Evolutionary conservation across 1,140 invertebrate species (phyloP), one percentile per base, ranked within the genome.

Genomic region (Leptopilina clavipes): DNA sequence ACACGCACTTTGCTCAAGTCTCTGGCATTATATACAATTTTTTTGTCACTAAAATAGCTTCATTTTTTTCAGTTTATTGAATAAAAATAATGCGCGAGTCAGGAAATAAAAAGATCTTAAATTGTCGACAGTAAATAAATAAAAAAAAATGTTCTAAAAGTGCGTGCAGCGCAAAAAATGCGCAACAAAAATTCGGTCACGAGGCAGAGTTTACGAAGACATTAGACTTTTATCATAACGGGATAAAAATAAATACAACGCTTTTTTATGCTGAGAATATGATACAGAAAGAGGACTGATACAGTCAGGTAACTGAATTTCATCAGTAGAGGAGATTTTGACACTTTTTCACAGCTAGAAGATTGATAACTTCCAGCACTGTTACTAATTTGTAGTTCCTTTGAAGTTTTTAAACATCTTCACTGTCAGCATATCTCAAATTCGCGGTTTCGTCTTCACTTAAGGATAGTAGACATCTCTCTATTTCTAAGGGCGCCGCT

Each of bases 221-320:
- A 83, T 77, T 65, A 65, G 19, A 74, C 75, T 78, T 83, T 82
- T 78, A 83, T 84, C 84, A 85, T 80, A 87, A 86, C 85, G 82
- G 84, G 87, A 86, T 76, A 86, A 85, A 86, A 90, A 89, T 88
- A 89, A 89, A 89, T 88, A 90, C 84, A 87, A 88, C 85, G 86
- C 85, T 86, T 86, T 81, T 86, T 84, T 86, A 88, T 86, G 87
- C 81, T 81, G 81, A 84, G 83, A 84, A 84, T 88, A 89, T 88
- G 82, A 88, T 89, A 89, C 87, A 89, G 76, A 76, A 74, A 81
- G 75, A 71, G 76, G 80, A 48, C 79, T 79, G 78, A 78, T 77
- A 77, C 76, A 78, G 76, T 76, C 74, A 76, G 71, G 25, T 76
- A 70, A 73, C 40, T 54, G 72, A 18, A 56, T 54, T 74, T 44